Percentiles rank a stretch among this genome's conserved stretches.
phyloP scores from a whole-genome alignment of 2,888 invertebrate species.

The Drosophila lacicola region DNA sequence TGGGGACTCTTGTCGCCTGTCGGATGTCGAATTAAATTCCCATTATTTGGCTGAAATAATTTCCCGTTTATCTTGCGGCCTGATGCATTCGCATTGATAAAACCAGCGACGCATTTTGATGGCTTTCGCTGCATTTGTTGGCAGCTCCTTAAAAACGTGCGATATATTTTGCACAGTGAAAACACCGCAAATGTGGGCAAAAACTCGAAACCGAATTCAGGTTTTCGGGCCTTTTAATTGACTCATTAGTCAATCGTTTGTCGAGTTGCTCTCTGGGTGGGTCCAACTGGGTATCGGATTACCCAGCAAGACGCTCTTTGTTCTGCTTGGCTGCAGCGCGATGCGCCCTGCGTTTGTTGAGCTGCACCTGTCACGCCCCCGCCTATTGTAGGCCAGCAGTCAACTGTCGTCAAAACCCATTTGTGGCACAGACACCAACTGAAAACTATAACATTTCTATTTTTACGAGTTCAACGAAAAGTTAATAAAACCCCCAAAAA shows the following conservation, averaged over 20 bases:
- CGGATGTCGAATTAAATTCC: slow-evolving; percentile 79
- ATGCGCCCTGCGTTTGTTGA: neutral
- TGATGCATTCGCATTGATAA: slow-evolving; percentile 57
- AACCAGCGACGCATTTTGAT: slow-evolving; percentile 40
- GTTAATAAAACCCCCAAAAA: slow-evolving; percentile 45
- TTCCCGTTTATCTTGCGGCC: slow-evolving; percentile 62
- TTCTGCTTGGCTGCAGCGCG: slow-evolving; percentile 5
- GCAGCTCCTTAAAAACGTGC: slow-evolving; percentile 50
- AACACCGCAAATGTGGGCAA: slow-evolving; percentile 17
- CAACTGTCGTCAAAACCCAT: slow-evolving; percentile 70
- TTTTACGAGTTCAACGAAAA: slow-evolving; percentile 74
- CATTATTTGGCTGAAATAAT: slow-evolving; percentile 68
- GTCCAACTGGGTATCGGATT: slow-evolving; percentile 41
- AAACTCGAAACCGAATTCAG: slow-evolving; percentile 27
- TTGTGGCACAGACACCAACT: slow-evolving; percentile 64
- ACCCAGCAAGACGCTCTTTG: slow-evolving; percentile 44
- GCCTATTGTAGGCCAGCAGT: slow-evolving; percentile 10
- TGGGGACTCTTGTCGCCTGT: slow-evolving; percentile 57
- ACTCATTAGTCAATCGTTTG: slow-evolving; percentile 67
- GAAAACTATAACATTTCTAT: slow-evolving; percentile 74
- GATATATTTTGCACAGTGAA: slow-evolving; percentile 48
- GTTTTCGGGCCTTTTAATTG: slow-evolving; percentile 63
- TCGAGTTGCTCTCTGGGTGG: slow-evolving; percentile 38
- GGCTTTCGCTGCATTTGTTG: slow-evolving; percentile 55
- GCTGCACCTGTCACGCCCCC: slow-evolving; percentile 65